Percentiles rank a stretch among this genome's conserved stretches.
Evolutionary conservation across 1,140 invertebrate species (phyloP).

Genomic region (Philopotamus ludificatus): DNA sequence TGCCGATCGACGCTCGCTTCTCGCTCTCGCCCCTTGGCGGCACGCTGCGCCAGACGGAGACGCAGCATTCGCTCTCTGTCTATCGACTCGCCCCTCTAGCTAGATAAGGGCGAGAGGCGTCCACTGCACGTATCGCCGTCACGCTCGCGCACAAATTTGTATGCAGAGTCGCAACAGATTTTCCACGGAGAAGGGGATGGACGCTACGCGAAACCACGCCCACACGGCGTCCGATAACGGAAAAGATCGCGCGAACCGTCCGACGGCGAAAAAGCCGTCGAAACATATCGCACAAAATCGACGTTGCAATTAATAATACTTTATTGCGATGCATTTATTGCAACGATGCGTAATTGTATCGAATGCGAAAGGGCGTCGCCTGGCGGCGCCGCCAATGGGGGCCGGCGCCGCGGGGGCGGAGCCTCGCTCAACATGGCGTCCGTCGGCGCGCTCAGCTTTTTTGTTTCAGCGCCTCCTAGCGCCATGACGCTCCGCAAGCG

Average conservation of each 20-base stretch:
- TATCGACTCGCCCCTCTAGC: neutral
- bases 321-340: no score
- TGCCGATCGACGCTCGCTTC: neutral
- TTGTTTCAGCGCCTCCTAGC: conserved; percentile 40
- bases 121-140: conserved; percentile 34
- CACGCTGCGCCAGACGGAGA: neutral
- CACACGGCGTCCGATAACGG: conserved; percentile 43
- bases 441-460: conserved; percentile 32
- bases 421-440: conserved; percentile 41
- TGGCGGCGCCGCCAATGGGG: conserved; percentile 25
- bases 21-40: neutral
- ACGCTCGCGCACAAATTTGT: conserved; percentile 42
- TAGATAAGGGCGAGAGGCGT: conserved; percentile 9
- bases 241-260: conserved; percentile 34
- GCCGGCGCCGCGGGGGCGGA: conserved; percentile 32
- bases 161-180: neutral
- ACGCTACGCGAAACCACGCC: conserved; percentile 1
- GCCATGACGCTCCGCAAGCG: conserved; percentile 33
- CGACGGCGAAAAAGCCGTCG: no score
- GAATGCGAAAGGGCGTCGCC: conserved; percentile 11
- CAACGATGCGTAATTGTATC: no score
- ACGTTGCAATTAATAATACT: neutral
- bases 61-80: conserved; percentile 11
- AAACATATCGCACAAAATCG: conserved; percentile 30
- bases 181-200: neutral